Percentiles rank a stretch among this genome's conserved stretches.
Evolutionary conservation across 2,888 invertebrate genomes (phyloP).

Genomic region (Argynnis bischoffii): DNA sequence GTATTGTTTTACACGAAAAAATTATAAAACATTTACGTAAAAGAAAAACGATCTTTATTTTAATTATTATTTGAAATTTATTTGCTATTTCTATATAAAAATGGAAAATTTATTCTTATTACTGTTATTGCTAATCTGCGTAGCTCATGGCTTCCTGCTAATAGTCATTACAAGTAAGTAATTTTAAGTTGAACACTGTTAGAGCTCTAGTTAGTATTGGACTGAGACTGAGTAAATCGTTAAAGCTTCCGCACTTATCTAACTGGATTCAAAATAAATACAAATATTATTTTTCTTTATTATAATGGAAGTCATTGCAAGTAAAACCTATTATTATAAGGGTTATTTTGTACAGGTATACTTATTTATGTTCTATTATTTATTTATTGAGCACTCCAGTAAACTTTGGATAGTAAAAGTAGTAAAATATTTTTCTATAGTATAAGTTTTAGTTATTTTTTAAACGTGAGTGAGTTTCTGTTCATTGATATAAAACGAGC

Average conservation of each 20-base stretch:
- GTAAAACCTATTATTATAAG: too few species aligned
- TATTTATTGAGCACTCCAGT: neutral
- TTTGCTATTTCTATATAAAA: slow-evolving; percentile 9
- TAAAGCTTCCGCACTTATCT: neutral
- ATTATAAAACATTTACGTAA: neutral
- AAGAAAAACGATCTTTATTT: slow-evolving; percentile 4
- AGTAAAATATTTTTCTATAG: too few species aligned
- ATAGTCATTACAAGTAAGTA: slow-evolving; percentile 11
- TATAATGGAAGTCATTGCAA: too few species aligned
- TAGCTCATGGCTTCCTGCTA: slow-evolving; percentile 7
- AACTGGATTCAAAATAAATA: neutral
- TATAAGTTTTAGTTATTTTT: neutral
- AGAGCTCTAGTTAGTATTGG: slow-evolving; percentile 2
- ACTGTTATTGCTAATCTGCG: slow-evolving; percentile 19
- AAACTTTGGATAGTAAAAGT: too few species aligned
- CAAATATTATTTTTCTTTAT: too few species aligned
- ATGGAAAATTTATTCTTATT: slow-evolving; percentile 21
- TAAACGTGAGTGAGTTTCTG: slow-evolving; percentile 3
- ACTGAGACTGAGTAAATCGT: neutral
- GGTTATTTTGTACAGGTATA: too few species aligned
- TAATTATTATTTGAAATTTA: slow-evolving; percentile 12
- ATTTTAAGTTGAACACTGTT: neutral
- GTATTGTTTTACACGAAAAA: slow-evolving; percentile 1
- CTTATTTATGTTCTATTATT: neutral
- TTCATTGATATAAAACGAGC: slow-evolving; percentile 11